phyloP scores from a whole-genome alignment of 2,888 invertebrate species.

The Sepiola atlantica region DNA sequence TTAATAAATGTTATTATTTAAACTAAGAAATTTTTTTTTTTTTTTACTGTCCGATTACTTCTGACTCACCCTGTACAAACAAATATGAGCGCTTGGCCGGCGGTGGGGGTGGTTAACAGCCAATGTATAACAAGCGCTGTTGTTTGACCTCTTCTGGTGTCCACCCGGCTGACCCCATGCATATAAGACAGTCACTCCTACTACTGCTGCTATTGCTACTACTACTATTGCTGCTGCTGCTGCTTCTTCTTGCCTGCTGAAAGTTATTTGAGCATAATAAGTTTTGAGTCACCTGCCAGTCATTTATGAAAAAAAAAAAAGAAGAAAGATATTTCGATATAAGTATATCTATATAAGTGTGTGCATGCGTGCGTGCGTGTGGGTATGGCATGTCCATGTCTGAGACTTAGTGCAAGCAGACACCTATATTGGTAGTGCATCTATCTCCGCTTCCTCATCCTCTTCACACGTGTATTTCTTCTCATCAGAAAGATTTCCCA shows the following conservation, averaged over 20 bases:
- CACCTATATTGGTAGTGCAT: background rate
- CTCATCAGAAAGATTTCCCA: constrained; percentile 32
- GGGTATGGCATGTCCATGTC: constrained; percentile 7
- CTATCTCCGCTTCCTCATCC: constrained; percentile 15
- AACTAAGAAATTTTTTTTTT: too few relatives aligned
- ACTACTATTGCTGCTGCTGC: background rate
- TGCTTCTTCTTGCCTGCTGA: background rate
- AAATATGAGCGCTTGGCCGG: background rate
- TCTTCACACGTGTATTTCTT: constrained; percentile 32
- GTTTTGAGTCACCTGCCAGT: constrained; percentile 3
- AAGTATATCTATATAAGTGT: background rate
- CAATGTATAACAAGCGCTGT: background rate
- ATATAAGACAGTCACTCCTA: constrained; percentile 32
- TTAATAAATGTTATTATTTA: too few relatives aligned
- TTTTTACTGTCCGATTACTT: background rate
- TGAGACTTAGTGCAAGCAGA: constrained; percentile 14
- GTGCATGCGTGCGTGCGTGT: background rate
- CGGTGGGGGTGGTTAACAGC: background rate
- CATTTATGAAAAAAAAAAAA: background rate
- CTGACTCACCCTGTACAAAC: background rate
- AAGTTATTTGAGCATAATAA: constrained; percentile 10
- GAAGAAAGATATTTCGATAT: background rate
- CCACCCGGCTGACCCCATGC: background rate
- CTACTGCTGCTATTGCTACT: background rate
- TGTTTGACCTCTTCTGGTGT: constrained; percentile 23